phyloP scores from a whole-genome alignment of 1,140 invertebrate genomes.

The Listronotus oregonensis region DNA sequence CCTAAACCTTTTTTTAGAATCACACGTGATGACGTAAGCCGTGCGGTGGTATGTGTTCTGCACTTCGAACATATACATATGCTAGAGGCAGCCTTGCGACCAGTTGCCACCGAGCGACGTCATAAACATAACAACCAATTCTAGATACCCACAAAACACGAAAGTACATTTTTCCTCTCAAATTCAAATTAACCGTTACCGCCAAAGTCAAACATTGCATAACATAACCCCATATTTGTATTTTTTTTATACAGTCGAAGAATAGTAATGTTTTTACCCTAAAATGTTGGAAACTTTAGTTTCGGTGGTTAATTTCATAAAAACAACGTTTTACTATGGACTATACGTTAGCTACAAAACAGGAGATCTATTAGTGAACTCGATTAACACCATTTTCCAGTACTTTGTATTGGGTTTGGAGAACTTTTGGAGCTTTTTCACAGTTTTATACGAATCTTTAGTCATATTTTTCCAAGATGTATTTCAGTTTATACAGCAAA shows the following conservation, averaged over 20 bases:
- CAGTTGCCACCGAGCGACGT: too few relatives aligned
- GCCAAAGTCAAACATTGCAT: too few relatives aligned
- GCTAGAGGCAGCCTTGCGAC: too few relatives aligned
- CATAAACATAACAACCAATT: too few relatives aligned
- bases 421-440: conserved; percentile 13
- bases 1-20: too few relatives aligned
- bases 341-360: conserved; percentile 39
- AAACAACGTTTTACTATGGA: conserved; percentile 19
- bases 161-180: too few relatives aligned
- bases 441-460: conserved; percentile 36
- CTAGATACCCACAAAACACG: too few relatives aligned
- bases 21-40: too few relatives aligned
- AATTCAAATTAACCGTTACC: neutral
- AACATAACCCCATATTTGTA: too few relatives aligned
- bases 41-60: too few relatives aligned
- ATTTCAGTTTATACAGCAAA: conserved; percentile 16
- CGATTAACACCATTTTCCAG: conserved; percentile 5
- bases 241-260: too few relatives aligned
- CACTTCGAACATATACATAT: too few relatives aligned
- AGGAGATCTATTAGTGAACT: conserved; percentile 36
- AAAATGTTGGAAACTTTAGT: conserved; percentile 28
- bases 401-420: neutral
- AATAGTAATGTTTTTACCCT: neutral
- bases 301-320: conserved; percentile 13
- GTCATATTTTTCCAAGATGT: conserved; percentile 38